Evolutionary conservation across 2,888 invertebrate genomes (phyloP), one percentile per base, ranked within the genome.

Genomic region (Resseliella maxima): DNA sequence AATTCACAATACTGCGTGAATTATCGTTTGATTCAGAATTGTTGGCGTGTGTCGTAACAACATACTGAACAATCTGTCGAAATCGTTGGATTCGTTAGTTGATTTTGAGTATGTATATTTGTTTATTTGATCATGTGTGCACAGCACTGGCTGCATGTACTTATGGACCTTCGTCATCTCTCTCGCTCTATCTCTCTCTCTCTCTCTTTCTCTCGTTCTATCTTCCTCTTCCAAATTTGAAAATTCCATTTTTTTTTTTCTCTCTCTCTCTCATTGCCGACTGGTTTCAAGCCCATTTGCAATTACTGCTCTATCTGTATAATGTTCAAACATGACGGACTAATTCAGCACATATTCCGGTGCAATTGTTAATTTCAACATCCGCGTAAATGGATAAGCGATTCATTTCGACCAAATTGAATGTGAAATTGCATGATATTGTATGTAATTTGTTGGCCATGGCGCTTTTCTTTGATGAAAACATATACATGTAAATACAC

Each of bases 1-100:
- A 72, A 72, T 72, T 72, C 72, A 72, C 72, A 72, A 72, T 72
- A 72, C 72, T 72, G 72, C 72, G 72, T 72, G 72, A 72, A 72
- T 72, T 72, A 72, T 72, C 72, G 72, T 72, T 72, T 72, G 72
- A 72, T 72, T 72, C 72, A 72, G 72, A 72, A 72, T 15, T 72
- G 72, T 72, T 72, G 72, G 72, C 72, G 72, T 72, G 59, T 59
- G 72, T 72, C 72, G 72, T 72, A 72, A 31, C 72, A n/a, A 72
- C 72, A 72, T 15, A 31, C 27, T 12, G 72, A 72, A 72, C 72
- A 72, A 72, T 72, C 72, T n/a, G 72, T 12, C n/a, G 31, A 31
- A 72, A 72, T 72, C 72, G 72, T 72, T 72, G 72, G 72, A 72
- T 72, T 72, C 72, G 31, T 72, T 72, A 72, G 72, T 72, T 72